Conservation (phyloP, 2,797 vertebrate genomes). For the Dromococcyx pavoninus region DNA sequence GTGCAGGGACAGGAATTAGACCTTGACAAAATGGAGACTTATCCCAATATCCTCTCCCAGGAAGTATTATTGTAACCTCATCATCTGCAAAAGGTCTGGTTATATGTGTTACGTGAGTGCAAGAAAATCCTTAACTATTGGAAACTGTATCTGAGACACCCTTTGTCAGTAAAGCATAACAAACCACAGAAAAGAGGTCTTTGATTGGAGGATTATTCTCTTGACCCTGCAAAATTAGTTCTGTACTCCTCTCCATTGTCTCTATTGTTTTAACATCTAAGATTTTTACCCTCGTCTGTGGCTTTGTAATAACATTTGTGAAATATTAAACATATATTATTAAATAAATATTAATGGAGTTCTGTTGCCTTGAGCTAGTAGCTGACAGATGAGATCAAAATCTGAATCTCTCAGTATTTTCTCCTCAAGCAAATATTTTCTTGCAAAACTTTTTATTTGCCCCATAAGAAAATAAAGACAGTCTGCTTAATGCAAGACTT, state of each 20-base stretch:
- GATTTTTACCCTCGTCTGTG: not conserved
- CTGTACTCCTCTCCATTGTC: not conserved
- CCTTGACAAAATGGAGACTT: not conserved
- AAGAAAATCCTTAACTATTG: not conserved
- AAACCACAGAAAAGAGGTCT: not conserved
- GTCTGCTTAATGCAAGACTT: not conserved
- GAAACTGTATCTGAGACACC: not conserved
- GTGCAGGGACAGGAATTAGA: not conserved
- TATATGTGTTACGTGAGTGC: not conserved
- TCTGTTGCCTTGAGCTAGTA: constrained; percentile 25
- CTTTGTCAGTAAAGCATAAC: not conserved
- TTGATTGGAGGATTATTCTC: not conserved
- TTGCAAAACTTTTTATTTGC: constrained; percentile 2
- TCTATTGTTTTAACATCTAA: not conserved
- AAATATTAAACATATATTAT: not conserved
- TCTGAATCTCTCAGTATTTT: not conserved
- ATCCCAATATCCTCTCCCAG: not conserved
- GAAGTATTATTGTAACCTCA: not conserved
- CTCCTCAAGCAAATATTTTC: not conserved
- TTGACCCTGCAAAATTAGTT: not conserved
- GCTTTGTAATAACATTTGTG: constrained; percentile 9
- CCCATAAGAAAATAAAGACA: not conserved
- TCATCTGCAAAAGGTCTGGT: not conserved
- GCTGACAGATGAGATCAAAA: constrained; percentile 5
- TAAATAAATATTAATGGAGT: constrained; percentile 31